These are phyloP conservation scores for Eurystomus glaucurus DNA, from an alignment of 2,797 vertebrate genomes.

Conservation along the genomic window DNA sequence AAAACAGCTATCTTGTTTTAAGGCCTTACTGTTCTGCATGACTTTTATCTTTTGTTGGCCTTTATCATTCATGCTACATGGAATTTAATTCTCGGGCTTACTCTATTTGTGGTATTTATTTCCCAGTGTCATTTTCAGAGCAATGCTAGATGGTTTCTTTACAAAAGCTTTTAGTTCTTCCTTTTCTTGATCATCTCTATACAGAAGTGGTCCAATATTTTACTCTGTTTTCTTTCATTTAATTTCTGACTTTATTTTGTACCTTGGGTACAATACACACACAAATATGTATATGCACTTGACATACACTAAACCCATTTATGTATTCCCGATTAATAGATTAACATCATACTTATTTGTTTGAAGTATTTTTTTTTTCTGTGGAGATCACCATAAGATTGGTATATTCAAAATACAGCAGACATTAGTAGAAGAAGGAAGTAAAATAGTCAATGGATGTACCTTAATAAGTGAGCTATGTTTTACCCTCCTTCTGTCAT, in stretches of 20 bases:
- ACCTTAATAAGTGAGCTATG: background rate
- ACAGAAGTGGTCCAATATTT: background rate
- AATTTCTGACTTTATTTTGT: background rate
- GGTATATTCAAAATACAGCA: background rate
- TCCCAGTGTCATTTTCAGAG: background rate
- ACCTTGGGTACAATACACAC: background rate
- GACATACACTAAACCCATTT: background rate
- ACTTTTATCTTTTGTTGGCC: background rate
- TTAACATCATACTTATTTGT: background rate
- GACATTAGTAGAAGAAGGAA: background rate
- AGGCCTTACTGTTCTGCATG: background rate
- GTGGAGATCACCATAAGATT: background rate
- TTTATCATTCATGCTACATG: background rate
- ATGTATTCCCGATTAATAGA: background rate
- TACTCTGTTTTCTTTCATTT: background rate
- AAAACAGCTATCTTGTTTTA: background rate
- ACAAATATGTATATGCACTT: background rate
- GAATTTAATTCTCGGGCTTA: background rate
- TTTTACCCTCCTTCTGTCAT: background rate
- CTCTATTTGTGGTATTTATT: background rate
- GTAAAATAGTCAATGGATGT: background rate
- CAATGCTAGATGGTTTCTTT: background rate
- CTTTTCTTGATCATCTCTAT: background rate
- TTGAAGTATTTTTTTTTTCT: background rate
- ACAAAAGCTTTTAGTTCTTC: background rate